A percentile compares a stretch with the other conserved stretches of the same genome.
These are phyloP conservation scores for Thalassophryne amazonica DNA, from an alignment of 2,797 vertebrate species.

Conservation along the genomic window DNA sequence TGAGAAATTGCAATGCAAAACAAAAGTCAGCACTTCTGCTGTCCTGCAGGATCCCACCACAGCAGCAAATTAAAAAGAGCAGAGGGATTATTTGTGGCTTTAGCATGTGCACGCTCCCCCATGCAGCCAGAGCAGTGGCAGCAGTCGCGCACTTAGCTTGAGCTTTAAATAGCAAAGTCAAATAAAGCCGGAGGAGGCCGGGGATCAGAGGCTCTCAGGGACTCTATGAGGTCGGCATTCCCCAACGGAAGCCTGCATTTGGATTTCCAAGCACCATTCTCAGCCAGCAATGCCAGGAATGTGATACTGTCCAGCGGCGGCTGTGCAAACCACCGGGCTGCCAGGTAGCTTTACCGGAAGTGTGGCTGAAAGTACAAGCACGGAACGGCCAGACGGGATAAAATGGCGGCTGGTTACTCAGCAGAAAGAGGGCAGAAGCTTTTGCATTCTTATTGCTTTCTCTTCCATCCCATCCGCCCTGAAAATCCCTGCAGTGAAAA, in stretches of 20 bases:
- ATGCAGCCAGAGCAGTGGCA: conserved; percentile 27
- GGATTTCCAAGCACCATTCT: conserved; percentile 64
- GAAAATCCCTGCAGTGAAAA: conserved; percentile 32
- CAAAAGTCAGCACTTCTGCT: conserved; percentile 8
- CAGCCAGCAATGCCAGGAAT: conserved; percentile 71
- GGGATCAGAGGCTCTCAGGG: conserved; percentile 68
- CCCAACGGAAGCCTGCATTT: conserved; percentile 66
- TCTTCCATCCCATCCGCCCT: conserved; percentile 25
- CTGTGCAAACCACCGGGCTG: conserved; percentile 46
- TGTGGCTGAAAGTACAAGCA: conserved; percentile 49
- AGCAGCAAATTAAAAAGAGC: conserved; percentile 63
- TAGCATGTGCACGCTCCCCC: conserved; percentile 50
- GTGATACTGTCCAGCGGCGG: conserved; percentile 52
- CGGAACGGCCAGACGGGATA: conserved; percentile 35
- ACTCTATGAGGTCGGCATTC: conserved; percentile 70
- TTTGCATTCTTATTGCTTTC: too few relatives aligned
- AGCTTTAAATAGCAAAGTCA: conserved; percentile 75
- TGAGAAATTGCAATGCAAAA: conserved; percentile 17
- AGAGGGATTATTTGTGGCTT: conserved; percentile 63
- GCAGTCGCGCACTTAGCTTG: conserved; percentile 57
- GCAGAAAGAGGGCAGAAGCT: conserved; percentile 18
- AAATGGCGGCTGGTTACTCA: conserved; percentile 66
- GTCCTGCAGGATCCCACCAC: conserved; percentile 35
- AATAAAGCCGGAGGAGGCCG: conserved; percentile 68
- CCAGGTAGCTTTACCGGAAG: conserved; percentile 63